Conservation (phyloP, 2,113 vertebrate species). For the Parus major region DNA sequence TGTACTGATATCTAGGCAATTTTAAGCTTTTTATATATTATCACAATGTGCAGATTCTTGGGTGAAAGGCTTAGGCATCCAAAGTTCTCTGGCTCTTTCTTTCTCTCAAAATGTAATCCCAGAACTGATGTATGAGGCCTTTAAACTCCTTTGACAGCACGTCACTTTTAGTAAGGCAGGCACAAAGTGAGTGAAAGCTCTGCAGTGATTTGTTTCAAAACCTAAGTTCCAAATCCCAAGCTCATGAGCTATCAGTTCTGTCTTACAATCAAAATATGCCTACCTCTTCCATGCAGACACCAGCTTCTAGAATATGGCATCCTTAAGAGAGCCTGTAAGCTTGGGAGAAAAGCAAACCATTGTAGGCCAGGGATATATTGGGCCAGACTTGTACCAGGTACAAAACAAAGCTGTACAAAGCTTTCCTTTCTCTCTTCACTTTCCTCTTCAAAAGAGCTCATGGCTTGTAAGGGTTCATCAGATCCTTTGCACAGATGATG, state of each 20-base stretch:
- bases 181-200: slow-evolving; percentile 50
- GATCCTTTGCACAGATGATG: background rate
- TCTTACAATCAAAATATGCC: background rate
- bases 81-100: slow-evolving; percentile 19
- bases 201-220: slow-evolving; percentile 47
- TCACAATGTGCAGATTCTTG: slow-evolving; percentile 24
- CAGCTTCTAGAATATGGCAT: background rate
- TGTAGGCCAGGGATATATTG: background rate
- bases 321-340: background rate
- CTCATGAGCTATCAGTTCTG: background rate
- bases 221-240: background rate
- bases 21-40: slow-evolving; percentile 52
- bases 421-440: background rate
- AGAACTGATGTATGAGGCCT: slow-evolving; percentile 43
- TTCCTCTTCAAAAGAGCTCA: background rate
- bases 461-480: background rate
- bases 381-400: background rate
- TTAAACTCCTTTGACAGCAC: slow-evolving; percentile 59
- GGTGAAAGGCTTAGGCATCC: slow-evolving; percentile 30
- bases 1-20: slow-evolving; percentile 1
- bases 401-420: background rate
- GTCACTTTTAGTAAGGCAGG: slow-evolving; percentile 57
- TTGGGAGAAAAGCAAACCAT: background rate
- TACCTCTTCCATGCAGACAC: background rate
- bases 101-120: slow-evolving; percentile 28